Percentiles rank a stretch among this genome's conserved stretches.
Conservation (phyloP, 92 coral and sea anemone species). For the Metridium senile region DNA sequence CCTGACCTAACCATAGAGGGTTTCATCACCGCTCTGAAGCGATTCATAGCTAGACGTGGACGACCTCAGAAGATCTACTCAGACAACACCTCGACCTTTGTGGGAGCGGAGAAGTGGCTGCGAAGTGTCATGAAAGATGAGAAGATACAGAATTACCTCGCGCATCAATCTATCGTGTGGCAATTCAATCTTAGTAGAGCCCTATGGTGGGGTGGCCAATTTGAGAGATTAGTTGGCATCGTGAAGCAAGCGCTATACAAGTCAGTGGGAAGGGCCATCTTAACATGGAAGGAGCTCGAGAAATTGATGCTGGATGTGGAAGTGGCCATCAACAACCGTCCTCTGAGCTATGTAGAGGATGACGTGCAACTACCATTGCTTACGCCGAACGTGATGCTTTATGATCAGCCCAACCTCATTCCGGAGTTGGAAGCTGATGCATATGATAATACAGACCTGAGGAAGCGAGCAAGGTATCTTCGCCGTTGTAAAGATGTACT, state of each 20-base stretch:
- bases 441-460: too few relatives aligned
- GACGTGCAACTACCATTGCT: too few relatives aligned
- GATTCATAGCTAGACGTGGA: slow-evolving; percentile 47
- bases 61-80: slow-evolving; percentile 62
- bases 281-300: slow-evolving; percentile 29
- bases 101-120: slow-evolving; percentile 44
- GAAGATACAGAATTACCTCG: slow-evolving; percentile 20
- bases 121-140: slow-evolving; percentile 44
- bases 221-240: slow-evolving; percentile 12
- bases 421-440: too few relatives aligned
- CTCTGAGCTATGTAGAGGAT: too few relatives aligned
- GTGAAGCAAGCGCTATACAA: slow-evolving; percentile 34
- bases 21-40: slow-evolving; percentile 32
- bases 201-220: slow-evolving; percentile 62
- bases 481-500: too few relatives aligned
- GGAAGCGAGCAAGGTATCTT: too few relatives aligned
- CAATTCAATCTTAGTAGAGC: slow-evolving; percentile 61
- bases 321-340: too few relatives aligned
- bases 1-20: slow-evolving; percentile 7
- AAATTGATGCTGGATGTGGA: slow-evolving; percentile 28
- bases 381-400: too few relatives aligned
- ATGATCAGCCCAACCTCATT: too few relatives aligned
- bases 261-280: slow-evolving; percentile 7
- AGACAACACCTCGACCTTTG: slow-evolving; percentile 42
- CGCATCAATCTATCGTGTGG: slow-evolving; percentile 51